Evolutionary conservation across 2,888 invertebrate species (phyloP).

Genomic region (Drosophila longiperda): DNA sequence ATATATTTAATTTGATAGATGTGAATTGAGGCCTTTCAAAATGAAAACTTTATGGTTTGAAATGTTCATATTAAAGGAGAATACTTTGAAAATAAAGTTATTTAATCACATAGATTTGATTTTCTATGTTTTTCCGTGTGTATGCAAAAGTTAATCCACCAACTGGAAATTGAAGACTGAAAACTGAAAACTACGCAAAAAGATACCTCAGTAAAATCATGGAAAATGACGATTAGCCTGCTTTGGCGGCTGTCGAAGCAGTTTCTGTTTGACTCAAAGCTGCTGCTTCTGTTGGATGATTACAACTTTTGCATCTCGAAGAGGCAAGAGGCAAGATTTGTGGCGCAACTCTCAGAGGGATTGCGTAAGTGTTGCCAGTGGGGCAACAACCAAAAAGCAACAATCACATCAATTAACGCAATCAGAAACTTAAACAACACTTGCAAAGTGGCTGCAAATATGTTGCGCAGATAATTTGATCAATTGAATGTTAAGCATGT

Average conservation of each 20-base stretch:
- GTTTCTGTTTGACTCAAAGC: constrained; percentile 14
- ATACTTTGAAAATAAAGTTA: background rate
- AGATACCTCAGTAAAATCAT: constrained; percentile 6
- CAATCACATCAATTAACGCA: constrained; percentile 44
- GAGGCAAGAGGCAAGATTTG: constrained; percentile 30
- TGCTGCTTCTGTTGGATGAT: constrained; percentile 30
- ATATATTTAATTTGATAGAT: background rate
- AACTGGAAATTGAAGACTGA: constrained; percentile 8
- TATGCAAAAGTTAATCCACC: constrained; percentile 8
- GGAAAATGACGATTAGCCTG: constrained; percentile 35
- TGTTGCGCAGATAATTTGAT: constrained; percentile 30
- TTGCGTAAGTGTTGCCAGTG: constrained; percentile 45
- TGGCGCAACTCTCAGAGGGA: constrained; percentile 15
- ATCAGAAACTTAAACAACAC: constrained; percentile 36
- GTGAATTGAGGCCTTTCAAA: background rate
- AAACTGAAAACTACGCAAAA: constrained; percentile 1
- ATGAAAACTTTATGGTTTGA: background rate
- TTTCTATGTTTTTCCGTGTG: background rate
- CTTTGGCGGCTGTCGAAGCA: constrained; percentile 29
- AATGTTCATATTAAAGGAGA: background rate
- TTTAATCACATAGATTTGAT: background rate
- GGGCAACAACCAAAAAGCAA: constrained; percentile 18
- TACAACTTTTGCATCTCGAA: constrained; percentile 38
- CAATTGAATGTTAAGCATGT: constrained; percentile 59
- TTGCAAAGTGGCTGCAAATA: constrained; percentile 39